These are phyloP conservation scores for Bathynomus jamesi DNA, from an alignment of 1,140 invertebrate genomes.

Conservation along the genomic window DNA sequence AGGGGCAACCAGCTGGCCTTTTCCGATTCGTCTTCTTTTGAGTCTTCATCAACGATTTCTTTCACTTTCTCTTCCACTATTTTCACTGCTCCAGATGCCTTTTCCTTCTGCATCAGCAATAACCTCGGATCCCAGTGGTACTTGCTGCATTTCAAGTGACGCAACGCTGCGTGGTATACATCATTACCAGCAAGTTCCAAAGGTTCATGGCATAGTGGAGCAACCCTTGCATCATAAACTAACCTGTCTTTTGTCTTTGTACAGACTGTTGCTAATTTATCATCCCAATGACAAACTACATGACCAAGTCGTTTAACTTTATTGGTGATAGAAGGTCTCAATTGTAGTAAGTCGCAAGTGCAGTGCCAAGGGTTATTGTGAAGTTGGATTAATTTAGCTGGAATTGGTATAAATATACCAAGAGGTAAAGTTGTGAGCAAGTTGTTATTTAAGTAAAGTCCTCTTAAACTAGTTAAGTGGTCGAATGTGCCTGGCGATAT, in stretches of 20 bases:
- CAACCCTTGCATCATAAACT: conserved; percentile 19
- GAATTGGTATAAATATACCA: conserved; percentile 15
- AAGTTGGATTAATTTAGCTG: conserved; percentile 24
- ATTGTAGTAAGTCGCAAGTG: conserved; percentile 19
- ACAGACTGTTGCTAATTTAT: conserved; percentile 19
- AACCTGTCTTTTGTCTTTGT: neutral
- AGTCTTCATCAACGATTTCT: neutral
- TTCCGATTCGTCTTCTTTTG: neutral
- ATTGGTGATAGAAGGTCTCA: conserved; percentile 21
- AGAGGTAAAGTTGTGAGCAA: conserved; percentile 23
- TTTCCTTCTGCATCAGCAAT: neutral
- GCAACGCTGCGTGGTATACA: conserved; percentile 15
- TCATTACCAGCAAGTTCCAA: neutral
- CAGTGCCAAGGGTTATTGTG: conserved; percentile 30
- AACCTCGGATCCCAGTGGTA: conserved; percentile 12
- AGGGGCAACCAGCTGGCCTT: conserved; percentile 19
- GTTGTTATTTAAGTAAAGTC: conserved; percentile 25
- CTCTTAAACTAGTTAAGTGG: conserved; percentile 17
- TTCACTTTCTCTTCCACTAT: neutral
- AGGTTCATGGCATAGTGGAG: conserved; percentile 21
- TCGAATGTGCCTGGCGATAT: conserved; percentile 27
- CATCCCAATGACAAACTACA: conserved; percentile 20
- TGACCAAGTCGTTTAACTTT: conserved; percentile 15
- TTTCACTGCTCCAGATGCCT: neutral
- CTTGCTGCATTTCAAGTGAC: conserved; percentile 24